Evolutionary conservation across 1,140 invertebrate genomes (phyloP), one percentile per base, ranked within the genome.

Genomic region (Oppia nitens): DNA sequence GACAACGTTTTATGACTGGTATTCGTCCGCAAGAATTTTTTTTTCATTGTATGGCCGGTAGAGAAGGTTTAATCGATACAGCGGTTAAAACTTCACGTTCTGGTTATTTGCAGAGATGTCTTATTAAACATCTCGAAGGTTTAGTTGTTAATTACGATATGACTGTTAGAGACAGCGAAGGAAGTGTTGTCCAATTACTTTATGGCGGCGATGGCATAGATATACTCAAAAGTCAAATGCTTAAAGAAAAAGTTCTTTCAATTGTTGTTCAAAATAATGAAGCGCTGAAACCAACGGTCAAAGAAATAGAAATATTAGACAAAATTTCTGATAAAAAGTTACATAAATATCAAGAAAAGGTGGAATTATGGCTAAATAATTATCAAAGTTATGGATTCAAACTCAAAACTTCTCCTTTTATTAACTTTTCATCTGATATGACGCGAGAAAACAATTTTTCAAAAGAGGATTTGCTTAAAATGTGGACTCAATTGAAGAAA

Each of bases 1-100:
- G 87, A 65, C 86, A 89, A 2, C 76, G 95, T 27, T 99, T 99
- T 67, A 83, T 98, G 78, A 98, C 93, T 0, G 95, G 95, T 55
- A 91, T 98, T 62, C 81, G 87, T 67, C 92, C 93, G 0, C 91
- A 95, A 73, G 94, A 98, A 69, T 97, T 95, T 68, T 99, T 97
- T 73, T 98, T 96, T 72, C 94, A 99, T 79, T 98, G 94, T 70
- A 98, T 98, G 94, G 96, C 96, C 54, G 96, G 96, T 61, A 79
- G 96, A 73, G 96, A 98, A 79, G 83, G 80, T 71, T 68, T 82
- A 26, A 74, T 83, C 62, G 82, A 84, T 70, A 83, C 81, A 29
- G 81, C 81, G 63, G 82, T 84, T 1, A 83, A 83, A 68, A 99
- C 96, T 6, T 95, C 90, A 75, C 79, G 93, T 63, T 94, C 89